phyloP scores from a whole-genome alignment of 2,113 vertebrate genomes.

The human region DNA sequence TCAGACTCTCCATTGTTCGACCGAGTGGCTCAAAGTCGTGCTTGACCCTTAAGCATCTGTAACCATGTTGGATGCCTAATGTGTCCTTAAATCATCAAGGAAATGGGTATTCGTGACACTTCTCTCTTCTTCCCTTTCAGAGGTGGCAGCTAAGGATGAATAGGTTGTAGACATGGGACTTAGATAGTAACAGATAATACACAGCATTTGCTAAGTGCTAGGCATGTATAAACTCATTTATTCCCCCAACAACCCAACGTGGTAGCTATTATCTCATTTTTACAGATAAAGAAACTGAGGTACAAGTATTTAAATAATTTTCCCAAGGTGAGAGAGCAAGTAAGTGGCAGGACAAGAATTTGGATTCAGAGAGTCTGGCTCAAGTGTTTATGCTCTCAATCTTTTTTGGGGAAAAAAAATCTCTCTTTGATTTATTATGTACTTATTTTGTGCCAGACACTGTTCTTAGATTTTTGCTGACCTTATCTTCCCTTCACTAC shows the following conservation, averaged over 20 bases:
- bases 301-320: not conserved
- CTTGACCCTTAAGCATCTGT: not conserved
- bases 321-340: not conserved
- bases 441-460: not conserved
- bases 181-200: not conserved
- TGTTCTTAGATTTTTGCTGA: not conserved
- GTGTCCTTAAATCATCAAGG: not conserved
- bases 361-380: not conserved
- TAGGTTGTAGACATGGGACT: not conserved
- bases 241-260: too few species aligned
- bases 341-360: not conserved
- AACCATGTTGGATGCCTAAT: not conserved
- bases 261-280: not conserved
- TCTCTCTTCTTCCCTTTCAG: not conserved
- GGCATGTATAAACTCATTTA: not conserved
- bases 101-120: not conserved
- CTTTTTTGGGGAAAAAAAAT: not conserved
- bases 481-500: not conserved
- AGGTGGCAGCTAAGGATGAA: not conserved
- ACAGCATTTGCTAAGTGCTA: not conserved
- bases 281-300: not conserved
- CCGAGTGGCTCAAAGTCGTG: not conserved
- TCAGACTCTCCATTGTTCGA: not conserved
- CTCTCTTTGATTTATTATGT: not conserved
- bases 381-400: not conserved